phyloP scores from a whole-genome alignment of 2,797 vertebrate genomes.

The Glossophaga mutica region DNA sequence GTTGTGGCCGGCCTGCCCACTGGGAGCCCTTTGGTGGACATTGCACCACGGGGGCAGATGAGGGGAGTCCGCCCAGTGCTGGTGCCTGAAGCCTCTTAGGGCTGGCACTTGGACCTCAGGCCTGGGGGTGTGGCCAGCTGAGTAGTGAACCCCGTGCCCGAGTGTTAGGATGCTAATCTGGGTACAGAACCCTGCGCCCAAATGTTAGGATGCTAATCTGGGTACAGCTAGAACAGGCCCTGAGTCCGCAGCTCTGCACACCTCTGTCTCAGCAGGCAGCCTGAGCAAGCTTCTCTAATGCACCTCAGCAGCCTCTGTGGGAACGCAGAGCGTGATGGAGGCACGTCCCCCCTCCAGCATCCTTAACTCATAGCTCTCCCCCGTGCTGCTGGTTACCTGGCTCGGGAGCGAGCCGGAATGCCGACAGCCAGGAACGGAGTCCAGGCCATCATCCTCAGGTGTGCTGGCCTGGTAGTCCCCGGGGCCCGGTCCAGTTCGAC shows the following conservation, averaged over 20 bases:
- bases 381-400: too few relatives aligned
- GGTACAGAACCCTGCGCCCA: fast-evolving
- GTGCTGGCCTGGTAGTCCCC: not conserved
- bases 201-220: not conserved
- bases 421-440: fast-evolving
- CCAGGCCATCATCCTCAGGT: fast-evolving
- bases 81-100: not conserved
- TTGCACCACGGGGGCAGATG: fast-evolving
- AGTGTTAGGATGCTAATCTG: not conserved
- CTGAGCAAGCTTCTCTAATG: not conserved
- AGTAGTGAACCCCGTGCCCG: fast-evolving
- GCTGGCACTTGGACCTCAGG: not conserved
- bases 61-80: not conserved
- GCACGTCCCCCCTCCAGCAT: not conserved
- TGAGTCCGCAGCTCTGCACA: not conserved
- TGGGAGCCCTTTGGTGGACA: not conserved
- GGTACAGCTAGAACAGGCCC: not conserved
- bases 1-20: not conserved
- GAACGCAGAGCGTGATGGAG: not conserved
- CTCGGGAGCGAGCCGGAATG: not conserved
- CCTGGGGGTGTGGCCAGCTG: not conserved
- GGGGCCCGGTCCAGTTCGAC: too few relatives aligned
- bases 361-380: not conserved
- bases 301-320: fast-evolving
- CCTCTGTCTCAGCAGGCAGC: not conserved